Percentiles rank a stretch among this genome's conserved stretches.
Evolutionary conservation across 2,113 vertebrate genomes (phyloP).

Genomic region (Nymphicus hollandicus): DNA sequence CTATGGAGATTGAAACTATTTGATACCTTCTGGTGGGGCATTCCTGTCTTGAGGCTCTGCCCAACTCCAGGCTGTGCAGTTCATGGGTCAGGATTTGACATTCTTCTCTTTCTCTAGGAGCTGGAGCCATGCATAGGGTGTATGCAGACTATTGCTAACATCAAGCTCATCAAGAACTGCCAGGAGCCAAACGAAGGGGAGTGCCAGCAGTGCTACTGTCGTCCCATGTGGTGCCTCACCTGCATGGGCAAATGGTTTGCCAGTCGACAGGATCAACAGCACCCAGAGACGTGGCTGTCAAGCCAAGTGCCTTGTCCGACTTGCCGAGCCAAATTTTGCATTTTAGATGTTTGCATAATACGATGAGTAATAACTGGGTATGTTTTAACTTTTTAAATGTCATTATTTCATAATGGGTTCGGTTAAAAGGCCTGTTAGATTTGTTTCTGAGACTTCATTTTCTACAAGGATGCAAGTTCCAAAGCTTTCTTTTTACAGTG

Average conservation of each 20-base stretch:
- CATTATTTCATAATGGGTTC: background rate
- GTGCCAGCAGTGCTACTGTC: constrained; percentile 90
- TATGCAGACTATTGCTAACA: constrained; percentile 85
- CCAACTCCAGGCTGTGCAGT: background rate
- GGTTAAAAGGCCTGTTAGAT: background rate
- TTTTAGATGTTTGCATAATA: constrained; percentile 86
- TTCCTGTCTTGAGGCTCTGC: background rate
- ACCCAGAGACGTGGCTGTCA: constrained; percentile 91
- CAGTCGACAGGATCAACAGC: constrained; percentile 91
- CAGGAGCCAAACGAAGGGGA: constrained; percentile 70
- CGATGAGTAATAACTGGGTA: constrained; percentile 65
- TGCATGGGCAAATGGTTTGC: constrained; percentile 97
- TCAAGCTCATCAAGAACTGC: constrained; percentile 87
- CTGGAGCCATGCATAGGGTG: constrained; percentile 90
- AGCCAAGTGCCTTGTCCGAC: constrained; percentile 91
- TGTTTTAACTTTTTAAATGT: background rate
- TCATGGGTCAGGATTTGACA: background rate
- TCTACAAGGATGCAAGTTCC: background rate
- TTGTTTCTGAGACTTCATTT: background rate
- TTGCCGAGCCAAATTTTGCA: constrained; percentile 90
- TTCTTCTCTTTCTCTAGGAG: constrained; percentile 73
- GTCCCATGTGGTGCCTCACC: constrained; percentile 96
- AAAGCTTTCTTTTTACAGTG: background rate
- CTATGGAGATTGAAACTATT: background rate
- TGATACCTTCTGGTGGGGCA: background rate